Evolutionary conservation across 2,888 invertebrate species (phyloP).

Genomic region (Pristionchus maxplancki): DNA sequence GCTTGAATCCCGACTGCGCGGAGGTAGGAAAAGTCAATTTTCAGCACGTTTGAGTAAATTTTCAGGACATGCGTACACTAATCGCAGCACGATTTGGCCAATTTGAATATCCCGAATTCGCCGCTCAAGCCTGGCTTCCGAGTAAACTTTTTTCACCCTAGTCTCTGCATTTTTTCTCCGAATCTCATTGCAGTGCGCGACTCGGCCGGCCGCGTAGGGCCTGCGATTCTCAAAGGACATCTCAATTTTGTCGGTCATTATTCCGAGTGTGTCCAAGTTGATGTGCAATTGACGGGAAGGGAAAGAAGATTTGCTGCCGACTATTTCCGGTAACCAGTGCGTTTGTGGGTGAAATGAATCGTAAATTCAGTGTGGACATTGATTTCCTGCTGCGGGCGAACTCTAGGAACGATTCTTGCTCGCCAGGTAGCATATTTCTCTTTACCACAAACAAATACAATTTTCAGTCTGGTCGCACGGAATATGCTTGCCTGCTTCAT

Average conservation of each 20-base stretch:
- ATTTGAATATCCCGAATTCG: background rate
- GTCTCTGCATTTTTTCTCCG: too few species aligned
- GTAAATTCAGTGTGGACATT: background rate
- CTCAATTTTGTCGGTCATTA: background rate
- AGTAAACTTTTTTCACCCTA: too few species aligned
- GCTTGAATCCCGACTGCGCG: too few species aligned
- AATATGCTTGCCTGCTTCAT: background rate
- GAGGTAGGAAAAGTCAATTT: too few species aligned
- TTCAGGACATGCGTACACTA: background rate
- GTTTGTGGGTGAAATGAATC: too few species aligned
- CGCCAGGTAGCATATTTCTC: too few species aligned
- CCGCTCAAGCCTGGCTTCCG: background rate
- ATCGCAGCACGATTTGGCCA: background rate
- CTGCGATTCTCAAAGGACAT: constrained; percentile 7
- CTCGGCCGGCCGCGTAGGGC: background rate
- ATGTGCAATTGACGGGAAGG: background rate
- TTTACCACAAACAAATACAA: too few species aligned
- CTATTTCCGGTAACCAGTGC: too few species aligned
- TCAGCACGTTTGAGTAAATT: too few species aligned
- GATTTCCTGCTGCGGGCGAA: background rate
- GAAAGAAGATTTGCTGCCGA: background rate
- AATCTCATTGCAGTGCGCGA: background rate
- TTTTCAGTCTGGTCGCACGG: background rate
- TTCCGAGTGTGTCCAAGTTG: constrained; percentile 21
- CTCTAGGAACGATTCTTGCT: background rate